A percentile compares a stretch with the other conserved stretches of the same genome.
These are phyloP conservation scores for Tetrax tetrax DNA, from an alignment of 2,113 vertebrate species.

Conservation along the genomic window DNA sequence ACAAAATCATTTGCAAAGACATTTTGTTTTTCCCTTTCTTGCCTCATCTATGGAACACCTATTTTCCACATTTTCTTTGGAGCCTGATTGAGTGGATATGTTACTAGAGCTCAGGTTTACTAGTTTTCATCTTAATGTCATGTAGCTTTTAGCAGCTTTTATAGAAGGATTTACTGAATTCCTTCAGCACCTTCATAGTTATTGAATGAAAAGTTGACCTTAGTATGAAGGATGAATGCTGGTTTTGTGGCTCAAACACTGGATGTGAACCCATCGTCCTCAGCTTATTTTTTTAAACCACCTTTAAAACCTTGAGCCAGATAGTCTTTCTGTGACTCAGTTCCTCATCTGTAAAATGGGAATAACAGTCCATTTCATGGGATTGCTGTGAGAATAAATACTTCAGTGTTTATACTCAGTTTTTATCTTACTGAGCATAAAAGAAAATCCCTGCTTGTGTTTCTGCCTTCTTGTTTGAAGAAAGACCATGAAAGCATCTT, in stretches of 20 bases:
- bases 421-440: conserved; percentile 50
- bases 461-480: conserved; percentile 61
- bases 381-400: conserved; percentile 50
- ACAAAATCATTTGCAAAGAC: conserved; percentile 22
- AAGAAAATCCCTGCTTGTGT: conserved; percentile 49
- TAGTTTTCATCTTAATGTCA: conserved; percentile 15
- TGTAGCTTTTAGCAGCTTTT: conserved; percentile 43
- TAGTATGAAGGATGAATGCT: conserved; percentile 23
- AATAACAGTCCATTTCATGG: conserved; percentile 12
- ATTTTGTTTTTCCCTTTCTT: background rate
- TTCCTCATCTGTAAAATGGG: conserved; percentile 44
- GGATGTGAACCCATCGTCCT: background rate
- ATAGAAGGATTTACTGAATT: conserved; percentile 25
- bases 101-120: background rate
- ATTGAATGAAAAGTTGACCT: conserved; percentile 18
- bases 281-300: conserved; percentile 9
- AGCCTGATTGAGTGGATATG: background rate
- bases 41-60: background rate
- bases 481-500: conserved; percentile 56
- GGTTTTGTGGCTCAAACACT: conserved; percentile 8
- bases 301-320: background rate
- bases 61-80: conserved; percentile 26
- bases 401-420: conserved; percentile 3
- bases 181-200: conserved; percentile 7
- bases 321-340: conserved; percentile 30